These are phyloP conservation scores for Porites divaricata DNA, from an alignment of 92 coral and sea anemone genomes.

Conservation along the genomic window DNA sequence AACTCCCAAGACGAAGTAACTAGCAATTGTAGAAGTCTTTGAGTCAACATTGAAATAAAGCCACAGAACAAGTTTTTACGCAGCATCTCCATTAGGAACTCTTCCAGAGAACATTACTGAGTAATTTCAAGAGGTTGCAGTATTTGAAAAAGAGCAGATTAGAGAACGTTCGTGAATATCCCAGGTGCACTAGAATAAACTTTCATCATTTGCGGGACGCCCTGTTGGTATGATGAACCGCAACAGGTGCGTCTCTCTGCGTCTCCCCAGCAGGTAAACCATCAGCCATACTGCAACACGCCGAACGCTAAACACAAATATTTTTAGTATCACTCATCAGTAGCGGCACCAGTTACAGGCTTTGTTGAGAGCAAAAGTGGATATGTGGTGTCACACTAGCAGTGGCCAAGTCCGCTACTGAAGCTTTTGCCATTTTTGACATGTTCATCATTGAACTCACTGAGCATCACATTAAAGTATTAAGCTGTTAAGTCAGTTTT, in stretches of 20 bases:
- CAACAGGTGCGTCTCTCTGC: constrained; percentile 25
- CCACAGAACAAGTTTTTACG: too few relatives aligned
- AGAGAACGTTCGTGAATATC: not conserved
- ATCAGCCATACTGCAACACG: constrained; percentile 7
- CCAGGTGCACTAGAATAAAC: not conserved
- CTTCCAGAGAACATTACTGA: not conserved
- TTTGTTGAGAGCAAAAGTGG: constrained; percentile 1
- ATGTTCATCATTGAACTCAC: too few relatives aligned
- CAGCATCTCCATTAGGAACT: too few relatives aligned
- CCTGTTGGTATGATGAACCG: constrained; percentile 16
- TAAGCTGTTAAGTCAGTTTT: too few relatives aligned
- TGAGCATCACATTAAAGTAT: too few relatives aligned
- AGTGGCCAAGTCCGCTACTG: too few relatives aligned
- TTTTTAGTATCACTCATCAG: constrained; percentile 10
- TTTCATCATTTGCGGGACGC: constrained; percentile 1
- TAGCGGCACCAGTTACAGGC: not conserved
- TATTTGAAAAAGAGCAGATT: not conserved
- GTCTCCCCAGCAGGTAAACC: constrained; percentile 17
- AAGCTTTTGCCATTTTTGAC: too few relatives aligned
- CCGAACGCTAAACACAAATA: constrained; percentile 15
- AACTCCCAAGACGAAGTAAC: too few relatives aligned
- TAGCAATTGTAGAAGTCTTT: too few relatives aligned
- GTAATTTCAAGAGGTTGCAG: not conserved
- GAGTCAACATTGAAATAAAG: too few relatives aligned
- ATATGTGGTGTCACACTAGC: not conserved